Percentiles rank a stretch among this genome's conserved stretches.
Evolutionary conservation across 2,888 invertebrate genomes (phyloP).

Genomic region (Acrobasis suavella): DNA sequence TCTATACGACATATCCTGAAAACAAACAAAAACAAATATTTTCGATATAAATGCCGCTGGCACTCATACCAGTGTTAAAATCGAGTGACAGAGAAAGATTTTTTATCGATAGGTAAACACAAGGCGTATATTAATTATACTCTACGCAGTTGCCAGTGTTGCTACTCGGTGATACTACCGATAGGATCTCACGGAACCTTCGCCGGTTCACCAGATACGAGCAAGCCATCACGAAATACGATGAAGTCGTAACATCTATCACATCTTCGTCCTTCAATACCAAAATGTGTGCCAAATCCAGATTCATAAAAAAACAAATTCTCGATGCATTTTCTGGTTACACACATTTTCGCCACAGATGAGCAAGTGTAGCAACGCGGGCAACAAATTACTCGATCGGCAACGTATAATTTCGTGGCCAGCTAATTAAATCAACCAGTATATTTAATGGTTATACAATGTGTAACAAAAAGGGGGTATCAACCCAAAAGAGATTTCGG

Average conservation of each 20-base stretch:
- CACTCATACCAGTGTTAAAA: background rate
- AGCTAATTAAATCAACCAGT: no score
- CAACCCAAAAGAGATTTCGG: no score
- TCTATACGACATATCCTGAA: constrained; percentile 64
- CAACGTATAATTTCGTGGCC: no score
- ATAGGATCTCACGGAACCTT: background rate
- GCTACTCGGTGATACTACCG: background rate
- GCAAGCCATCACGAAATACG: no score
- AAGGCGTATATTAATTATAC: no score
- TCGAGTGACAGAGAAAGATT: background rate
- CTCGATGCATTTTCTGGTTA: background rate
- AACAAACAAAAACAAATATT: constrained; percentile 60
- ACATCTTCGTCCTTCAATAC: background rate
- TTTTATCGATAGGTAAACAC: no score
- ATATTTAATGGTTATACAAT: no score
- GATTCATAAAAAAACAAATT: background rate
- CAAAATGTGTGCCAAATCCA: background rate
- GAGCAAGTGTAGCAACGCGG: background rate
- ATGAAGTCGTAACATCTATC: no score
- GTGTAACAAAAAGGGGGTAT: no score
- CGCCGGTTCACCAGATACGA: no score
- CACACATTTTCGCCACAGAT: background rate
- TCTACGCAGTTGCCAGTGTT: background rate
- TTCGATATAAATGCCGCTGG: constrained; percentile 35
- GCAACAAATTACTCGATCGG: background rate